phyloP scores from a whole-genome alignment of 2,797 vertebrate genomes.

The Cetoscarus ocellatus region DNA sequence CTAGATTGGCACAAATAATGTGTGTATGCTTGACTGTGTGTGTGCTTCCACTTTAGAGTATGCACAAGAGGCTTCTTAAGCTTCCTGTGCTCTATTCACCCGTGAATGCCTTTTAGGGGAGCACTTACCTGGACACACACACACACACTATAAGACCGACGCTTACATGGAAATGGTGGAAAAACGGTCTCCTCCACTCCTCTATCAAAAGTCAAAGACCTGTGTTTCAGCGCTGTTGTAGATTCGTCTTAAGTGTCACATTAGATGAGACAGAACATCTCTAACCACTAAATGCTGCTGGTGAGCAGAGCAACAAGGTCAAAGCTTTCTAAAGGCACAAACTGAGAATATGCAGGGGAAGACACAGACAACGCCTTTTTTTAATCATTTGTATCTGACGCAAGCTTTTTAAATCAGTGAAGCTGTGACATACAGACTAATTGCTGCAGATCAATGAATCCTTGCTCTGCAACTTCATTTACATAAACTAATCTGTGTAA shows the following conservation, averaged over 20 bases:
- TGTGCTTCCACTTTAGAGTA: conserved; percentile 3
- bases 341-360: conserved; percentile 1
- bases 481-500: no score
- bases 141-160: background rate
- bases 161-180: background rate
- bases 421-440: background rate
- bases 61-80: conserved; percentile 4
- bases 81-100: conserved; percentile 3
- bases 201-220: conserved; percentile 6
- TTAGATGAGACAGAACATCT: conserved; percentile 42
- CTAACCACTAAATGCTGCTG: conserved; percentile 18
- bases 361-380: background rate
- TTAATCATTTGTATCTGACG: background rate
- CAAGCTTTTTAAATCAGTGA: background rate
- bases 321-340: conserved; percentile 20
- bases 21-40: background rate
- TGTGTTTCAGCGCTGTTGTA: conserved; percentile 9
- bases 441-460: no score
- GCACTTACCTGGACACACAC: conserved; percentile 13
- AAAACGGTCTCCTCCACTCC: background rate
- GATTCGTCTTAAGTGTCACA: conserved; percentile 39
- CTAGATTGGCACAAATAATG: conserved; percentile 5
- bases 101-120: background rate
- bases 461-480: no score
- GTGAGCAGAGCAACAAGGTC: conserved; percentile 34